Evolutionary conservation across 2,888 invertebrate species (phyloP).

Genomic region (Malthinus seriepunctatus): DNA sequence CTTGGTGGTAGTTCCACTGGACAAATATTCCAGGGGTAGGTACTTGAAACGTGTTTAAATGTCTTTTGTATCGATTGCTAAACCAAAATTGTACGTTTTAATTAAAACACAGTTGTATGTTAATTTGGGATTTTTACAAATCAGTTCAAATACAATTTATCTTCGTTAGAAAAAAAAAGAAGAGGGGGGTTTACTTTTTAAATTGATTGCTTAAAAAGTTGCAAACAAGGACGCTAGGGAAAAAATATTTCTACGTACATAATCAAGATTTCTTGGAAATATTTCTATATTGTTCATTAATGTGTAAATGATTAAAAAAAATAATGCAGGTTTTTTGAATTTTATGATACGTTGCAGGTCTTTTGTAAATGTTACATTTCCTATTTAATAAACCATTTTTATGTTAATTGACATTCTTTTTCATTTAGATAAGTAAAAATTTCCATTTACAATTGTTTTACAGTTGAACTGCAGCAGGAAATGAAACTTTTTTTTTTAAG

Average conservation of each 20-base stretch:
- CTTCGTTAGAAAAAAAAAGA: not conserved
- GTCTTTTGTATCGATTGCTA: conserved; percentile 49
- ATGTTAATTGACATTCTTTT: conserved; percentile 17
- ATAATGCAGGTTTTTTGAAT: conserved; percentile 10
- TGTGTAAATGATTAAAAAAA: conserved; percentile 5
- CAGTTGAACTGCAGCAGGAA: conserved; percentile 20
- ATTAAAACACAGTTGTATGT: conserved; percentile 46
- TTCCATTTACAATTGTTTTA: conserved; percentile 24
- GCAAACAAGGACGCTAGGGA: too few species aligned
- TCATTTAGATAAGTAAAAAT: conserved; percentile 21
- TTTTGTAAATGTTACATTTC: conserved; percentile 2
- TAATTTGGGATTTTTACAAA: conserved; percentile 37
- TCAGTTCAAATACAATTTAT: conserved; percentile 4
- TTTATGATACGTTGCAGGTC: conserved; percentile 11
- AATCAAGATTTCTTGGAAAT: too few species aligned
- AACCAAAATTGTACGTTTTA: conserved; percentile 43
- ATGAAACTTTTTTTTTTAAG: conserved; percentile 13
- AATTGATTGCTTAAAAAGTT: too few species aligned
- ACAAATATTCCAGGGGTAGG: conserved; percentile 36
- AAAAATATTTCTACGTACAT: too few species aligned
- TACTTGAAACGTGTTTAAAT: conserved; percentile 45
- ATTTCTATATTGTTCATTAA: not conserved
- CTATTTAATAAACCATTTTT: conserved; percentile 15
- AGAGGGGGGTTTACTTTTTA: not conserved
- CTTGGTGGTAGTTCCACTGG: conserved; percentile 50